These are phyloP conservation scores for Antheraea yamamai DNA, from an alignment of 2,888 invertebrate species.

Conservation along the genomic window DNA sequence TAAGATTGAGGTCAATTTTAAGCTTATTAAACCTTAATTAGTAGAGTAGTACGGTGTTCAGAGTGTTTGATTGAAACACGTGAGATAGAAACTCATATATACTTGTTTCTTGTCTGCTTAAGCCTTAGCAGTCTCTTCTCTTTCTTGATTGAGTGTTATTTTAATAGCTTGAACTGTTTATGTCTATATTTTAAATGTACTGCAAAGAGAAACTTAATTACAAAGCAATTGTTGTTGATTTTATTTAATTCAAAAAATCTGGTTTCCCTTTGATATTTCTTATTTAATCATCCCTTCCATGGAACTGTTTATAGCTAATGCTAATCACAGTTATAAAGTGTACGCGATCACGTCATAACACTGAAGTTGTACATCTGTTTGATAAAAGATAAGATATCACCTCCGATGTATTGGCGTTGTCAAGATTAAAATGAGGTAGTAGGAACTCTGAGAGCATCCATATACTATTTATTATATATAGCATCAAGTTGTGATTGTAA, in stretches of 20 bases:
- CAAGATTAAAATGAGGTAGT: not conserved
- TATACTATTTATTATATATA: not conserved
- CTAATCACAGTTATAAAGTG: not conserved
- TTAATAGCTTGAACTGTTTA: not conserved
- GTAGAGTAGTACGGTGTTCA: too few species aligned
- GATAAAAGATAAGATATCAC: not conserved
- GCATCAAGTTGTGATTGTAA: not conserved
- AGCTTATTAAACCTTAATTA: not conserved
- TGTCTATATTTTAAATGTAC: not conserved
- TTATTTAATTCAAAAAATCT: not conserved
- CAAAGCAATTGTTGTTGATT: not conserved
- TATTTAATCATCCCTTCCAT: not conserved
- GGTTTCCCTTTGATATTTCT: not conserved
- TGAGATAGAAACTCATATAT: not conserved
- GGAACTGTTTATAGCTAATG: not conserved
- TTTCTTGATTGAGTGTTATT: not conserved
- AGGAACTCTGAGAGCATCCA: not conserved
- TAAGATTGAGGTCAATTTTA: not conserved
- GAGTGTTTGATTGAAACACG: not conserved
- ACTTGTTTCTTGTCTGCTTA: not conserved
- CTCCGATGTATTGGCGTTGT: not conserved
- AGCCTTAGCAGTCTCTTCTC: not conserved
- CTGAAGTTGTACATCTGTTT: not conserved
- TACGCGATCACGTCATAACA: not conserved
- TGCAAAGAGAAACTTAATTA: not conserved